Base-by-base conservation (phyloP, 2,113 vertebrate species). In the Phyllostomus discolor region DNA sequence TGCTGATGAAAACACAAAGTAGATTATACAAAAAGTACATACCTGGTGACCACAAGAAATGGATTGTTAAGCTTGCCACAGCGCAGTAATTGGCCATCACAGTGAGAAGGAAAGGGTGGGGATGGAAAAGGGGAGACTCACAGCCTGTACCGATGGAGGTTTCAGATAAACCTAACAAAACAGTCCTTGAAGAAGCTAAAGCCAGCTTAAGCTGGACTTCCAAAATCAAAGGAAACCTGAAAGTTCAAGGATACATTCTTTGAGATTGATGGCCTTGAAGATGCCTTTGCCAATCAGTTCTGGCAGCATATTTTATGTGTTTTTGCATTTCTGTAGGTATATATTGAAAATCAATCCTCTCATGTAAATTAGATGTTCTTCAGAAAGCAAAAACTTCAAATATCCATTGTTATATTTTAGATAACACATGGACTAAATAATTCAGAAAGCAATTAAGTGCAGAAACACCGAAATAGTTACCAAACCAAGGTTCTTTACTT, bases 41-140 rank as follows among this genome's bases (percentile, higher is more conserved):
- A 95, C 94, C 57, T 98, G 64, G 14, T 96, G 96, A 97, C 95
- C 97, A 92, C 67, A 84, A 95, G 88, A 97, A 97, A 96, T 96
- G 86, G 88, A 90, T 91, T 73, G 94, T 82, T 94, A 41, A 89
- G 90, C 88, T 88, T 80, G 97, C 85, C 90, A 52, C 43, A 88
- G 57, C 35, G 38, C 73, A 93, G 72, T 72, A 88, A 90, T 46
- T 96, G 96, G 95, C 50, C 91, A 69, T 87, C 83, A 48, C 95
- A 43, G 14, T 38, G 22, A 31, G 87, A 73, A 70, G 59, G 78
- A 28, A 59, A 88, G 50, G 43, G 35, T 31, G 35, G 35, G n/a
- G 50, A 22, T 35, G 22, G 41, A 28, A 46, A 80, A 72, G 38
- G 57, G 31, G 38, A 81, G 59, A 54, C 75, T 54, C 62, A 50